These are phyloP conservation scores for Mus pahari DNA, from an alignment of 2,113 vertebrate genomes.

Conservation along the genomic window DNA sequence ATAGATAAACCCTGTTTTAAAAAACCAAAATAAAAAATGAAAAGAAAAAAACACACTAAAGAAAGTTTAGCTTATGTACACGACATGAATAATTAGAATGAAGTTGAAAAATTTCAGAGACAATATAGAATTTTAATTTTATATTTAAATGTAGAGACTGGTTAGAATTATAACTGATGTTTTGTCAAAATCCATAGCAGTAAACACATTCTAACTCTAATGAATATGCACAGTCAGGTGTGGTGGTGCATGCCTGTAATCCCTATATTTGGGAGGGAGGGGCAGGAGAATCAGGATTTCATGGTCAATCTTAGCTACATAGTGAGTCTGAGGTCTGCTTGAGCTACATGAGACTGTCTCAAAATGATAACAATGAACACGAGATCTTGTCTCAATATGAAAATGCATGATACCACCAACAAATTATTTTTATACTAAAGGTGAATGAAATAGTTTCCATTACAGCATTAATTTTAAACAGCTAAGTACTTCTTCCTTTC, in stretches of 20 bases:
- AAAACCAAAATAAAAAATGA: neutral
- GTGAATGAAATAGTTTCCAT: constrained; percentile 64
- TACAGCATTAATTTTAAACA: constrained; percentile 66
- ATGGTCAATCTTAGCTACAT: neutral
- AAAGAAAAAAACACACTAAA: neutral
- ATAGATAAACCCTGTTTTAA: neutral
- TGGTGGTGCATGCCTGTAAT: neutral
- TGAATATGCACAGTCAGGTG: neutral
- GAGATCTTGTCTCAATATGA: neutral
- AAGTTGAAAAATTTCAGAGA: constrained; percentile 58
- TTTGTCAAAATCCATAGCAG: constrained; percentile 28
- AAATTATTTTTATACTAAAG: constrained; percentile 68
- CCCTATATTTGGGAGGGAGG: neutral
- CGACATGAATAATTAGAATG: constrained; percentile 33
- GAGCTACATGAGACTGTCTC: neutral
- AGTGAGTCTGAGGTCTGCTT: neutral
- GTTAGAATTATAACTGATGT: constrained; percentile 52
- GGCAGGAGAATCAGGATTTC: neutral
- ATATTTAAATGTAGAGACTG: constrained; percentile 6
- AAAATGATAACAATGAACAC: neutral
- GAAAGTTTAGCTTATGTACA: constrained; percentile 16
- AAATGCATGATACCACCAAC: neutral
- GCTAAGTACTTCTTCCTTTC: constrained; percentile 67
- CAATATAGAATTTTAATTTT: constrained; percentile 40
- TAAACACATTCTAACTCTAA: constrained; percentile 39